Conservation (phyloP, 2,888 invertebrate genomes). For the Coleophora flavipennella region DNA sequence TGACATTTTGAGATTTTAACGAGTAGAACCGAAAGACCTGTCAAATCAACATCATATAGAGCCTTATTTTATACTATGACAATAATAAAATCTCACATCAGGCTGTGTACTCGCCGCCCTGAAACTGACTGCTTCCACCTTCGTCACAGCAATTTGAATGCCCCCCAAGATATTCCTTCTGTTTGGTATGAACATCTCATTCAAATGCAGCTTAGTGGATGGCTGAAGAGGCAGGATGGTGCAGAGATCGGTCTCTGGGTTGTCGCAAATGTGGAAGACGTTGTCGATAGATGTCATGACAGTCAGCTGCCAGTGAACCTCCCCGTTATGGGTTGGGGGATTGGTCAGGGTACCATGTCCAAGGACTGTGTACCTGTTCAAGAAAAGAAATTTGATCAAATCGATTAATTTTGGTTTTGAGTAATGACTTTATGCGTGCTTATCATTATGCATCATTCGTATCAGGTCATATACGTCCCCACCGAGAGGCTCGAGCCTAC, state of each 20-base stretch:
- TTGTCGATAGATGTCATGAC: conserved; percentile 34
- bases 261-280: conserved; percentile 52
- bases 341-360: conserved; percentile 36
- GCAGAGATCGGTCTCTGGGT: conserved; percentile 25
- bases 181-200: conserved; percentile 56
- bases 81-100: conserved; percentile 31
- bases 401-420: too few species aligned
- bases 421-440: too few species aligned
- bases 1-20: too few species aligned
- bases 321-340: conserved; percentile 14
- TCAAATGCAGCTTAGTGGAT: conserved; percentile 39
- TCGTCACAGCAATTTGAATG: conserved; percentile 37
- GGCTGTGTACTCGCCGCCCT: conserved; percentile 39
- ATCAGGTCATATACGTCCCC: too few species aligned
- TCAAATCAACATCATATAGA: too few species aligned
- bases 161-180: conserved; percentile 54
- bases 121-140: conserved; percentile 44
- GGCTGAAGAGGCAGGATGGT: conserved; percentile 28
- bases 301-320: conserved; percentile 50
- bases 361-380: conserved; percentile 45
- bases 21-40: too few species aligned
- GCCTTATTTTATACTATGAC: neutral
- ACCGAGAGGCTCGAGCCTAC: too few species aligned
- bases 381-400: conserved; percentile 1
- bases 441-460: too few species aligned